phyloP scores from a whole-genome alignment of 2,888 invertebrate species.

The Drosophila prolongata region DNA sequence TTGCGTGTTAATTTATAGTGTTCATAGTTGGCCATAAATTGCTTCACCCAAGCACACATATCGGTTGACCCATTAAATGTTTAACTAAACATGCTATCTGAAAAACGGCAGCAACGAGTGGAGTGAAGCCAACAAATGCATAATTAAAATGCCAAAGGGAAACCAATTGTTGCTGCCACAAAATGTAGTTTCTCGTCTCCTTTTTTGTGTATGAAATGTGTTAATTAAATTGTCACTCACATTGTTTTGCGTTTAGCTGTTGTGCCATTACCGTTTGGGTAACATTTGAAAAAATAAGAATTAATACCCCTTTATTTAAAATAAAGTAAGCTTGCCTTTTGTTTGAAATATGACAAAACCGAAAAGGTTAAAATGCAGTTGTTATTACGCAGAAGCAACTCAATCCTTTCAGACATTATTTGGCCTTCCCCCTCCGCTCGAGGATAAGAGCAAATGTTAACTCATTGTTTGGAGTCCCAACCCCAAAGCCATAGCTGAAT shows the following conservation, averaged over 20 bases:
- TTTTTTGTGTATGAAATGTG: slow-evolving; percentile 33
- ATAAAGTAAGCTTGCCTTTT: not conserved
- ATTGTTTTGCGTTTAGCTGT: slow-evolving; percentile 32
- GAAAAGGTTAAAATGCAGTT: slow-evolving; percentile 2
- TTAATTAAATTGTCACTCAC: slow-evolving; percentile 70
- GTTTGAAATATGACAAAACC: not conserved
- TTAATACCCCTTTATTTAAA: slow-evolving; percentile 1
- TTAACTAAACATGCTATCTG: slow-evolving; percentile 61
- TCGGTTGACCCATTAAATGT: slow-evolving; percentile 61
- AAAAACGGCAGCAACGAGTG: slow-evolving; percentile 19
- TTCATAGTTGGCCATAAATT: slow-evolving; percentile 49
- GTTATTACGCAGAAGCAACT: not conserved
- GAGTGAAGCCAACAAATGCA: slow-evolving; percentile 31
- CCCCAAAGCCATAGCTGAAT: slow-evolving; percentile 11
- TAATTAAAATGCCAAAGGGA: slow-evolving; percentile 55
- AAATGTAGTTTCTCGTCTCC: slow-evolving; percentile 16
- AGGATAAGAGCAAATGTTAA: slow-evolving; percentile 18
- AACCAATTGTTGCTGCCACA: slow-evolving; percentile 62
- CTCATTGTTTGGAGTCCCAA: slow-evolving; percentile 22
- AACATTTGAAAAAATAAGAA: slow-evolving; percentile 7
- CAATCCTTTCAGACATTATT: slow-evolving; percentile 7
- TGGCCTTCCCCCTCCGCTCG: slow-evolving; percentile 1
- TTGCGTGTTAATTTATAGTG: slow-evolving; percentile 63
- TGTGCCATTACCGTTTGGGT: slow-evolving; percentile 32
- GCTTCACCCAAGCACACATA: slow-evolving; percentile 43